A percentile compares a stretch with the other conserved stretches of the same genome.
Evolutionary conservation across 2,888 invertebrate genomes (phyloP).

Genomic region (Cancer borealis): DNA sequence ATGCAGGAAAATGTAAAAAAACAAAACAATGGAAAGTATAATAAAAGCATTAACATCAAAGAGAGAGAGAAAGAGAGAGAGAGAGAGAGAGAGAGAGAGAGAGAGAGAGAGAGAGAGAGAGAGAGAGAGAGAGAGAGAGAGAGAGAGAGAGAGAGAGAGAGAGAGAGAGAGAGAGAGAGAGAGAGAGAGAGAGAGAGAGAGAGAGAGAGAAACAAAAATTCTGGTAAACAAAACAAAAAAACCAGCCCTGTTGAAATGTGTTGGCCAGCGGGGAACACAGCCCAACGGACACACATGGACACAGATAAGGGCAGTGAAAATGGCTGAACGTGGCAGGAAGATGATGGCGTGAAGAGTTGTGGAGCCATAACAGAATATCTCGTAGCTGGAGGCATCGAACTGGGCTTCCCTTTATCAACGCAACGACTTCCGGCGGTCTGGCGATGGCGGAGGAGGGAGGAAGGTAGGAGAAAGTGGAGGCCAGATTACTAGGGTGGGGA

Average conservation of each 20-base stretch:
- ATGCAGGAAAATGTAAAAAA: neutral
- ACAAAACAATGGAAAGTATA: neutral
- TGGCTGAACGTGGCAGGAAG: conserved; percentile 53
- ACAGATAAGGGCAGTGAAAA: conserved; percentile 50
- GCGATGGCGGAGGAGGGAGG: neutral
- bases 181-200: too few relatives aligned
- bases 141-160: too few relatives aligned
- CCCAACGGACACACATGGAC: neutral
- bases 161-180: too few relatives aligned
- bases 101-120: too few relatives aligned
- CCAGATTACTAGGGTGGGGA: neutral
- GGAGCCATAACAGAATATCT: conserved; percentile 59
- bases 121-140: too few relatives aligned
- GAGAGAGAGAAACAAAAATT: too few relatives aligned
- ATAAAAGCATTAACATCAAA: neutral
- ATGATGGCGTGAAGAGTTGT: conserved; percentile 63
- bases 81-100: too few relatives aligned
- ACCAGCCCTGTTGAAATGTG: neutral
- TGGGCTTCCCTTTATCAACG: conserved; percentile 50
- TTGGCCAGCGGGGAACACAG: neutral
- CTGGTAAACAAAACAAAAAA: neutral
- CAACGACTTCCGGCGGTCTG: conserved; percentile 59
- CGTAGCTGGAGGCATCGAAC: conserved; percentile 52
- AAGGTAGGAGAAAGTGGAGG: conserved; percentile 10
- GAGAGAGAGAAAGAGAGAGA: neutral